Percentiles rank a stretch among this genome's conserved stretches.
Conservation (phyloP, 2,113 vertebrate genomes). For the Columbina picui region DNA sequence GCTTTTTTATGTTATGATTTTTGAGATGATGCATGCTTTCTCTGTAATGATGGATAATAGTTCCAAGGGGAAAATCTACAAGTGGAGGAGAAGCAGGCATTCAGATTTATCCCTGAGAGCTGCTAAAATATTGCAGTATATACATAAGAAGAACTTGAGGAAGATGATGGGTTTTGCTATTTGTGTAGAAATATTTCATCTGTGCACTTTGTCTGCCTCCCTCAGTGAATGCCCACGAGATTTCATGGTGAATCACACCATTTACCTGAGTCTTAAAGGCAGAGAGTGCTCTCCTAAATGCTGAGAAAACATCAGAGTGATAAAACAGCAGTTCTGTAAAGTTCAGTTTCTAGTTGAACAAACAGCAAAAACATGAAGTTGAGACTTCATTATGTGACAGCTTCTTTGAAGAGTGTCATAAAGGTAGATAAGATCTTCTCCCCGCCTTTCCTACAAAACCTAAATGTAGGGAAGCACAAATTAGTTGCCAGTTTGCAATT, state of each 20-base stretch:
- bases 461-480: background rate
- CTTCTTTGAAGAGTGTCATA: background rate
- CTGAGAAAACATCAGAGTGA: background rate
- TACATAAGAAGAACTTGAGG: background rate
- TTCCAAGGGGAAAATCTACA: background rate
- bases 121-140: background rate
- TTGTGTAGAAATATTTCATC: background rate
- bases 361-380: background rate
- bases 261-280: background rate
- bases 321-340: slow-evolving; percentile 29
- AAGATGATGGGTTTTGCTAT: background rate
- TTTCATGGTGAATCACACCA: background rate
- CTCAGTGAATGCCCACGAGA: background rate
- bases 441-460: background rate
- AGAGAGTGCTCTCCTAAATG: background rate
- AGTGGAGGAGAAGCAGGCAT: background rate
- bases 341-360: slow-evolving; percentile 4
- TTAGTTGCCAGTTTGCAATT: background rate
- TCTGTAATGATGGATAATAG: background rate
- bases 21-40: background rate
- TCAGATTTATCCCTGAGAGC: background rate
- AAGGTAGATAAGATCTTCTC: background rate
- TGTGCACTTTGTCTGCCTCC: background rate
- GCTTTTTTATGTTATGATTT: background rate
- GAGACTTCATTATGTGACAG: background rate